Conservation (phyloP, 2,888 invertebrate genomes). For the Orthosia cruda region DNA sequence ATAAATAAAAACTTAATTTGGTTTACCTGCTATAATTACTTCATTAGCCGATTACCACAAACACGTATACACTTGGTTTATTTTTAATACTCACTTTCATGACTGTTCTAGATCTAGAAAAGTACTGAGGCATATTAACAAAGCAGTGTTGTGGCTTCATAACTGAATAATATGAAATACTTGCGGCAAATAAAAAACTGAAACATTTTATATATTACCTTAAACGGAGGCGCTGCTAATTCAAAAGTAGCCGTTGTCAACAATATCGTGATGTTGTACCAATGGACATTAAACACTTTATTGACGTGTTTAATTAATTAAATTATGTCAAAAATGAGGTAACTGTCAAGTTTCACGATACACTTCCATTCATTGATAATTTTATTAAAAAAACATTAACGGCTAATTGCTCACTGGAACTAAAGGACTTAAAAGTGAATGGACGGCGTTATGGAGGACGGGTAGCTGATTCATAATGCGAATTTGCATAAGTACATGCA, state of each 20-base stretch:
- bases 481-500: constrained; percentile 60
- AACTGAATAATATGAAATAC: constrained; percentile 24
- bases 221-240: constrained; percentile 56
- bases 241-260: constrained; percentile 55
- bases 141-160: background rate
- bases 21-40: constrained; percentile 42
- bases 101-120: constrained; percentile 40
- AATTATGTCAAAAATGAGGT: constrained; percentile 61
- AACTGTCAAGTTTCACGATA: constrained; percentile 63
- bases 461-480: constrained; percentile 62
- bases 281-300: constrained; percentile 67
- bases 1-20: constrained; percentile 10
- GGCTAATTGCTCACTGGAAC: constrained; percentile 60
- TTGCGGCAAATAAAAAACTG: constrained; percentile 37
- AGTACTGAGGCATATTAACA: constrained; percentile 15
- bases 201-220: constrained; percentile 38
- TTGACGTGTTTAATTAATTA: constrained; percentile 66
- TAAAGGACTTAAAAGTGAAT: constrained; percentile 62
- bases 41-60: constrained; percentile 37
- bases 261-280: constrained; percentile 38
- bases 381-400: constrained; percentile 68
- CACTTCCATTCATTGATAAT: constrained; percentile 74
- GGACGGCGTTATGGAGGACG: constrained; percentile 51
- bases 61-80: constrained; percentile 21
- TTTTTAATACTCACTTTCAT: constrained; percentile 27